These are phyloP conservation scores for Oreohelix idahoensis DNA, from an alignment of 1,140 invertebrate species.

Conservation along the genomic window DNA sequence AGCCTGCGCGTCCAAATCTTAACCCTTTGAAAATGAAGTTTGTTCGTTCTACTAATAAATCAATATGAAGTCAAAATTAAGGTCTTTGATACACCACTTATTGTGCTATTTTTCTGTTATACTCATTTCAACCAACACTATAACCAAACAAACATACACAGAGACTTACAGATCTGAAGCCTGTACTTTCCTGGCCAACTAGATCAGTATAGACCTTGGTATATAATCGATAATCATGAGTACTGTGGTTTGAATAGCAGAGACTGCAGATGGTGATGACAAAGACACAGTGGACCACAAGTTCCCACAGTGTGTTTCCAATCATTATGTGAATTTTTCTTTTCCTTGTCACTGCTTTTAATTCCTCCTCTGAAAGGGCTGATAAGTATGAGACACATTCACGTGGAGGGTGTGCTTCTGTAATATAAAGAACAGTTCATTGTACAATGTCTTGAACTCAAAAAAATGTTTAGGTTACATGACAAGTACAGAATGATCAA, in stretches of 20 bases:
- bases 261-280: constrained; percentile 54
- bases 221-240: constrained; percentile 48
- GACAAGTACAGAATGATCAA: too few species aligned
- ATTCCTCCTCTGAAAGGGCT: constrained; percentile 39
- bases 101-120: too few species aligned
- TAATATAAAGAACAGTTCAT: background rate
- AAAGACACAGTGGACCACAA: constrained; percentile 39
- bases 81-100: too few species aligned
- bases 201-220: constrained; percentile 41
- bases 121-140: too few species aligned
- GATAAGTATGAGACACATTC: constrained; percentile 45
- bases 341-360: constrained; percentile 42
- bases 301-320: constrained; percentile 43
- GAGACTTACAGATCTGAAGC: constrained; percentile 14
- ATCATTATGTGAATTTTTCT: constrained; percentile 50
- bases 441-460: too few species aligned
- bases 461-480: too few species aligned
- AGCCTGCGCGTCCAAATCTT: too few species aligned
- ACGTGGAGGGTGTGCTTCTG: constrained; percentile 14
- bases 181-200: constrained; percentile 31
- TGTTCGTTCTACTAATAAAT: too few species aligned
- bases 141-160: constrained; percentile 1
- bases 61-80: too few species aligned
- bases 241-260: constrained; percentile 53
- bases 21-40: too few species aligned